Percentiles rank a stretch among this genome's conserved stretches.
Evolutionary conservation across 1,140 invertebrate genomes (phyloP).

Genomic region (Holotrichia oblita): DNA sequence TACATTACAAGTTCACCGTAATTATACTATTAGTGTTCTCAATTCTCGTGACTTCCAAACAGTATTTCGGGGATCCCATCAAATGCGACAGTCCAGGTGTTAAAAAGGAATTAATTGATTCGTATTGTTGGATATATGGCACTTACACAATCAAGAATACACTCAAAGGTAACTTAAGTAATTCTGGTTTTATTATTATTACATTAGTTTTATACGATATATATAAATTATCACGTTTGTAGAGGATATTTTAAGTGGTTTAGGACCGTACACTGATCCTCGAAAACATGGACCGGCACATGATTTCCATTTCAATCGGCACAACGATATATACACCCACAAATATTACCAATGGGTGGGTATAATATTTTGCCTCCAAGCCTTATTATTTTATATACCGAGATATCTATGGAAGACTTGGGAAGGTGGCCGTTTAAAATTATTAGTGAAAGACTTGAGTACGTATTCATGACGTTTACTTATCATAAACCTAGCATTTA

Average conservation of each 20-base stretch:
- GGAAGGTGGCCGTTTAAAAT: conserved; percentile 66
- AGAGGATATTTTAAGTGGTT: conserved; percentile 42
- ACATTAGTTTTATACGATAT: not conserved
- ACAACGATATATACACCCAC: conserved; percentile 71
- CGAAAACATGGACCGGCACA: not conserved
- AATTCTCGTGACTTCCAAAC: conserved; percentile 72
- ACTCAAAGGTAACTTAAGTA: conserved; percentile 59
- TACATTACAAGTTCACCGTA: conserved; percentile 75
- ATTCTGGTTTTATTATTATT: conserved; percentile 28
- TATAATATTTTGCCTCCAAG: conserved; percentile 82
- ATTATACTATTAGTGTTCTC: conserved; percentile 72
- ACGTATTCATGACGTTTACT: no score
- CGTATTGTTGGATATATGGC: conserved; percentile 81
- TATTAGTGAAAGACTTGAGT: conserved; percentile 64
- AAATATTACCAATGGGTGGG: conserved; percentile 93
- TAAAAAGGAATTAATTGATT: conserved; percentile 70
- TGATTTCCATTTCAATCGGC: not conserved
- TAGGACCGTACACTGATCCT: conserved; percentile 38
- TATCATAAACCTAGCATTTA: not conserved
- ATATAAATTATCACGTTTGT: no score
- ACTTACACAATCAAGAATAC: conserved; percentile 72
- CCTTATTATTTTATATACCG: conserved; percentile 77
- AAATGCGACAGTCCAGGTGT: conserved; percentile 67
- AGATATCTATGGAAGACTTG: conserved; percentile 81
- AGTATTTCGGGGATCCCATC: conserved; percentile 78